A percentile compares a stretch with the other conserved stretches of the same genome.
These are phyloP conservation scores for Thalassarche chlororhynchos DNA, from an alignment of 2,113 vertebrate species.

Conservation along the genomic window DNA sequence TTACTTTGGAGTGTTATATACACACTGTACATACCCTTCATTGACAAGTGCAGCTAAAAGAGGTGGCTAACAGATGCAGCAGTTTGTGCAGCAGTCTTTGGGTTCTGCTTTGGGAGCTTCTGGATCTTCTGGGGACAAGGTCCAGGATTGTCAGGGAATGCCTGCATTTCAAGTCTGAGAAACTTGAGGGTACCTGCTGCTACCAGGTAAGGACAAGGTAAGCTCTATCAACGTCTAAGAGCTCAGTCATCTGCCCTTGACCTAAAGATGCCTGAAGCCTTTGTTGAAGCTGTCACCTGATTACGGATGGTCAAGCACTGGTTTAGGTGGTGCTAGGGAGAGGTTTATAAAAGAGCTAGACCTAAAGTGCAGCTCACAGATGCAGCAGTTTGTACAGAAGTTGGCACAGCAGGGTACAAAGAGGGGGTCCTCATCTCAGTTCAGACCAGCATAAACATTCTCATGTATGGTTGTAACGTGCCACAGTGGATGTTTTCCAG, in stretches of 20 bases:
- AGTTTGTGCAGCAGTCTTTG: background rate
- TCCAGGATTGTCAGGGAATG: background rate
- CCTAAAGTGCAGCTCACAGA: background rate
- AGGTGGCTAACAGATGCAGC: background rate
- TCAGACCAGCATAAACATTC: background rate
- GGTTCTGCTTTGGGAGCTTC: background rate
- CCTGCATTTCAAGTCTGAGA: background rate
- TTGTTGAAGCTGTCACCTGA: background rate
- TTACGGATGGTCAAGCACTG: background rate
- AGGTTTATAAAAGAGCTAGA: background rate
- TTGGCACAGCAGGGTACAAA: background rate
- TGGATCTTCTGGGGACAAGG: background rate
- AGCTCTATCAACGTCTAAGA: background rate
- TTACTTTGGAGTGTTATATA: background rate
- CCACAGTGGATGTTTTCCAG: background rate
- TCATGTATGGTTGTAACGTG: background rate
- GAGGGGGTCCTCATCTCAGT: background rate
- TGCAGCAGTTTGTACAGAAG: background rate
- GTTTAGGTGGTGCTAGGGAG: background rate
- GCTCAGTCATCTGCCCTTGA: background rate
- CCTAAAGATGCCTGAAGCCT: background rate
- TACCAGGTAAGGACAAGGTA: background rate
- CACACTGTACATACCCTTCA: accelerated
- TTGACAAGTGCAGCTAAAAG: background rate
- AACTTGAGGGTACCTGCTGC: background rate